Evolutionary conservation across 2,113 vertebrate species (phyloP).

Genomic region (Leucoraja erinaceus): DNA sequence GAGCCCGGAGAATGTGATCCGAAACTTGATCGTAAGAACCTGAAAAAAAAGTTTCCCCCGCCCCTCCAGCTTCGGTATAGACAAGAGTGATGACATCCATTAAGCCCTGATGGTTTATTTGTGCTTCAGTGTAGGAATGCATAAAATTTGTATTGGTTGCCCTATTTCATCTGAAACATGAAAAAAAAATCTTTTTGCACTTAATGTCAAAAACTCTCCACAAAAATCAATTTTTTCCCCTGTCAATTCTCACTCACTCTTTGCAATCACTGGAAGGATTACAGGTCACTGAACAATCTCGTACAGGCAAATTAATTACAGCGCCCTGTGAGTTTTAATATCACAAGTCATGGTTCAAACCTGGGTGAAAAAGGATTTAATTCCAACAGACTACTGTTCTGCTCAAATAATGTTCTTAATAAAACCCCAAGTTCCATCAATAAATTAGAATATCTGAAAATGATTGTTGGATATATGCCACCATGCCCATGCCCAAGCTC

Average conservation of each 20-base stretch:
- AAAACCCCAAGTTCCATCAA: neutral
- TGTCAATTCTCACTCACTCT: neutral
- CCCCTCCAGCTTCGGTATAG: neutral
- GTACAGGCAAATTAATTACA: neutral
- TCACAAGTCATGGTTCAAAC: neutral
- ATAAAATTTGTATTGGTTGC: neutral
- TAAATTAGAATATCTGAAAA: neutral
- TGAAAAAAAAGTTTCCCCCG: no score
- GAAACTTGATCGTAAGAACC: no score
- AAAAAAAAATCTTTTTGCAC: neutral
- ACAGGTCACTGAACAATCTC: neutral
- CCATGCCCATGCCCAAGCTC: neutral
- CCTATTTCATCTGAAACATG: neutral
- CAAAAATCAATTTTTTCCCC: neutral
- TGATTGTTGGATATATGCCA: neutral
- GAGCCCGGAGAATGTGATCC: no score
- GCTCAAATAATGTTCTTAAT: neutral
- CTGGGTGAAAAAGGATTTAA: neutral
- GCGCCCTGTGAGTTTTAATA: neutral
- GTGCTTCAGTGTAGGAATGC: neutral
- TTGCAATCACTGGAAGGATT: neutral
- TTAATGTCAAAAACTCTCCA: neutral
- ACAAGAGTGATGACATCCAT: neutral
- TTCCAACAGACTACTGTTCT: neutral
- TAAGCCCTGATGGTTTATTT: neutral